phyloP scores from a whole-genome alignment of 2,888 invertebrate genomes.

The Phrixothrix hirtus region DNA sequence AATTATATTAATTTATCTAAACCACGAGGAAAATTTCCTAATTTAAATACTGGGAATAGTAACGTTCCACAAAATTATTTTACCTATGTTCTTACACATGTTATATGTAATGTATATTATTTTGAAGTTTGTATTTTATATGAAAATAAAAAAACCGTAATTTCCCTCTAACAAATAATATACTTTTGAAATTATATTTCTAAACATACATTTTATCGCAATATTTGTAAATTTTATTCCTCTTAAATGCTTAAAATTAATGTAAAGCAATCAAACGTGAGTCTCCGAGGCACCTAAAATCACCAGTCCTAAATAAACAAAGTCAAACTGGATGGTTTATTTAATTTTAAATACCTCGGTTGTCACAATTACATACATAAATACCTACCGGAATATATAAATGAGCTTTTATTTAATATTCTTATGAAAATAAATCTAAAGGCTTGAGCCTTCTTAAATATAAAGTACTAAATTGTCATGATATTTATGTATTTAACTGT shows the following conservation, averaged over 20 bases:
- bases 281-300: background rate
- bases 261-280: background rate
- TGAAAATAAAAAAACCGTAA: no score
- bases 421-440: background rate
- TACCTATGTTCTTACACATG: no score
- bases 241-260: background rate
- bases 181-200: no score
- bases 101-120: no score
- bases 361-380: background rate
- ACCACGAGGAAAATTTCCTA: no score
- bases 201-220: no score
- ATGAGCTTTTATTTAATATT: background rate
- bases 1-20: no score
- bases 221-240: no score
- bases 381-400: background rate
- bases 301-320: background rate
- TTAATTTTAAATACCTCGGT: background rate
- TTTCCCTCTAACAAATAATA: no score
- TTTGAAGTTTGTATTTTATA: no score
- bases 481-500: conserved; percentile 3
- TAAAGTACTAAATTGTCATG: conserved; percentile 1
- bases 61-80: no score
- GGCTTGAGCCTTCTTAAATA: background rate
- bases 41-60: no score
- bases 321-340: background rate